Base-by-base conservation (phyloP, 2,797 vertebrate species). In the Gymnopithys bicolor region DNA sequence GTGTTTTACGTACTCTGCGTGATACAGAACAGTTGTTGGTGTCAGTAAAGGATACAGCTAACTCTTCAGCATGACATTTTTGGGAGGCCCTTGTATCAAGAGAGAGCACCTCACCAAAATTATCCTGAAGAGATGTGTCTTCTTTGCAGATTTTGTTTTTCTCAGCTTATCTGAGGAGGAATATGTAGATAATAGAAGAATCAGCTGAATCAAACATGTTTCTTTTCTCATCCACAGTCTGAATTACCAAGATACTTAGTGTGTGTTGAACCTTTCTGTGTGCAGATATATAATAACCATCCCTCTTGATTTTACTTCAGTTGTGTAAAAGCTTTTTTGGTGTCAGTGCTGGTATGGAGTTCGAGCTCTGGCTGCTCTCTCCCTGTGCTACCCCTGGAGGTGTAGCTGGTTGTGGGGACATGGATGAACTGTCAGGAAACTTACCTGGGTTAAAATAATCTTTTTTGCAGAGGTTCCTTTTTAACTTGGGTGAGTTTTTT, bases 341-440 rank as follows among this genome's bases (percentile, higher is more conserved):
- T 75, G 25, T 77, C 0, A 0, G 7, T 67, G 23, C 15, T 8
- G 6, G 18, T 83, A 35, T 0, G 0, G 5, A 15, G 7, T 59
- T 76, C 37, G 27, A 52, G 22, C 53, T 87, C 75, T 84, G n/a
- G 27, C 41, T 77, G 19, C 55, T 55, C 24, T 77, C 30, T 74
- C 19, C 55, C 12, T 43, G 11, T 59, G 52, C 35, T 77, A 5
- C 21, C 22, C 15, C 52, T 77, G 43, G 59, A 79, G 32, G 6
- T 37, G 35, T 62, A 37, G 63, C 73, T 79, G 23, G 8, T 12
- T 84, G 33, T 23, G 33, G 25, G 18, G 30, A 6, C 68, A 28
- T 35, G 76, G 18, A n/a, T 41, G 55, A 78, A 11, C 75, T 51
- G 25, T n/a, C 51, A 74, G 55, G 55, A 53, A 79, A 41, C 39